These are phyloP conservation scores for Nasonovia ribisnigri DNA, from an alignment of 2,888 invertebrate species.

Conservation along the genomic window DNA sequence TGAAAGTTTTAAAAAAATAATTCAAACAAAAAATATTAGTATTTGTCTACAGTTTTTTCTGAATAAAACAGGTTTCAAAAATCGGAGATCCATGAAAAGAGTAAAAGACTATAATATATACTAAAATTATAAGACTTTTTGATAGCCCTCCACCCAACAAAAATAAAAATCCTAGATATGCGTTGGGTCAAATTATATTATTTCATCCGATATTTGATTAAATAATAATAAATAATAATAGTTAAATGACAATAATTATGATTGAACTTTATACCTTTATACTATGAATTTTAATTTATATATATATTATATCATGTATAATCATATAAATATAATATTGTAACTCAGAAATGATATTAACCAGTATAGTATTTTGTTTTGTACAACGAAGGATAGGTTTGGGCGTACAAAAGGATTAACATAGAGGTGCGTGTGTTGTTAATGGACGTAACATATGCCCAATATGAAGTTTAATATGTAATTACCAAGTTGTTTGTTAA, in stretches of 20 bases:
- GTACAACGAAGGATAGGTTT: neutral
- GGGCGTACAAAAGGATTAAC: neutral
- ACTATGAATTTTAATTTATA: no score
- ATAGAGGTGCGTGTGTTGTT: neutral
- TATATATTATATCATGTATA: no score
- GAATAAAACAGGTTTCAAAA: neutral
- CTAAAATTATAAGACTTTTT: no score
- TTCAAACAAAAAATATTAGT: neutral
- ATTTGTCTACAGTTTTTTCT: neutral
- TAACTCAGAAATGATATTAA: neutral
- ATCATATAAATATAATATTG: neutral
- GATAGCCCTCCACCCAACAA: no score
- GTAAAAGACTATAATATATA: no score
- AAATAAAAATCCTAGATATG: no score
- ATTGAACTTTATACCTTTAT: no score
- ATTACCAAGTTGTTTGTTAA: neutral
- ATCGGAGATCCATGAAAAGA: no score
- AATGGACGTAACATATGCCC: constrained; percentile 2
- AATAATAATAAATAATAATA: neutral
- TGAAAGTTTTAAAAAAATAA: neutral
- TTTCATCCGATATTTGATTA: neutral
- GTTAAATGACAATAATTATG: neutral
- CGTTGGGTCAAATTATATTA: neutral
- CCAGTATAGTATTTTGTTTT: neutral
- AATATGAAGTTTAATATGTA: neutral